Evolutionary conservation across 1,140 invertebrate genomes (phyloP).

Genomic region (Ganaspis sp.): DNA sequence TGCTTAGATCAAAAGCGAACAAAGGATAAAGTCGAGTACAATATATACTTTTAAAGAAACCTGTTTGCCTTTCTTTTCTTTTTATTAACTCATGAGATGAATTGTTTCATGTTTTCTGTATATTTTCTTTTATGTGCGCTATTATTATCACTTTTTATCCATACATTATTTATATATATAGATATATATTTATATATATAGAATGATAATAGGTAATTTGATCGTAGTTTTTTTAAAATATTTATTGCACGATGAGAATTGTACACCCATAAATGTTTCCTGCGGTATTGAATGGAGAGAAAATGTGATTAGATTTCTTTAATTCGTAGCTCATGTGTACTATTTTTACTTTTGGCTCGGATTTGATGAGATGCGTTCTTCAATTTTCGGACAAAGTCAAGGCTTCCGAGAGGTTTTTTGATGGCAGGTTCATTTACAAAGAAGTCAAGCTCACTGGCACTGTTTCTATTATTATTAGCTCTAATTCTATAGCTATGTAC

Average conservation of each 20-base stretch:
- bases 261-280: too few species aligned
- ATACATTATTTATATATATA: too few species aligned
- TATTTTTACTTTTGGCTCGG: background rate
- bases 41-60: conserved; percentile 17
- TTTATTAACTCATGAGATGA: background rate
- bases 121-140: background rate
- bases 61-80: conserved; percentile 20
- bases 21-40: conserved; percentile 21
- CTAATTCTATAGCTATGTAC: background rate
- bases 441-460: conserved; percentile 24
- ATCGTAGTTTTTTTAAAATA: too few species aligned
- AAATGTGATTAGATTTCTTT: too few species aligned
- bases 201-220: too few species aligned
- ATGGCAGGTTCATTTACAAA: background rate
- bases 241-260: too few species aligned
- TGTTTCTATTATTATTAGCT: background rate
- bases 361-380: background rate
- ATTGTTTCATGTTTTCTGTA: background rate
- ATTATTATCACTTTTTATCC: too few species aligned
- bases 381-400: conserved; percentile 19
- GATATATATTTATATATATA: too few species aligned
- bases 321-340: background rate
- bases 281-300: too few species aligned
- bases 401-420: background rate
- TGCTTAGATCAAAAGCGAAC: conserved; percentile 23